These are phyloP conservation scores for Lerista edwardsae DNA, from an alignment of 2,797 vertebrate genomes.

Conservation along the genomic window DNA sequence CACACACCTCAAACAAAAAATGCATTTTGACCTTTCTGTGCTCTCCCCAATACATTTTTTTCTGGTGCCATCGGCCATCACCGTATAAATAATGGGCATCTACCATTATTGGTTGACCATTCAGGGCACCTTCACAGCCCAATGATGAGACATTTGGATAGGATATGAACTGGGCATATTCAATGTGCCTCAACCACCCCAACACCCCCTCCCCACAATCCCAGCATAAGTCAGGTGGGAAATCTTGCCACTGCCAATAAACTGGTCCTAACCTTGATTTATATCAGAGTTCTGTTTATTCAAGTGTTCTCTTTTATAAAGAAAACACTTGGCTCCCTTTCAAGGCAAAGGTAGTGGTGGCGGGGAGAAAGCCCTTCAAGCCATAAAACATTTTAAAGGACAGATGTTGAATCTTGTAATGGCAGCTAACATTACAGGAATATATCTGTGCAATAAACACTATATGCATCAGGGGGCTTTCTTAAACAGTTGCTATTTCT, in stretches of 20 bases:
- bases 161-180: neutral
- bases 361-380: slow-evolving; percentile 35
- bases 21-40: too few species aligned
- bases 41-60: too few species aligned
- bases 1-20: too few species aligned
- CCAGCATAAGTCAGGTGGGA: slow-evolving; percentile 57
- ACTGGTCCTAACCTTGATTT: slow-evolving; percentile 66
- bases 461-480: neutral
- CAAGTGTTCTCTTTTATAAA: slow-evolving; percentile 71
- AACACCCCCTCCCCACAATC: neutral
- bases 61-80: too few species aligned
- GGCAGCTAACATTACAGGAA: slow-evolving; percentile 47
- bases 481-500: slow-evolving; percentile 52
- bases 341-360: slow-evolving; percentile 63
- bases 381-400: slow-evolving; percentile 59
- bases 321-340: slow-evolving; percentile 59
- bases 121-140: neutral
- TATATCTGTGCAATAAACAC: slow-evolving; percentile 52
- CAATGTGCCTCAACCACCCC: neutral
- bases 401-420: slow-evolving; percentile 65
- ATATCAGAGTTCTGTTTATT: slow-evolving; percentile 64
- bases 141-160: slow-evolving; percentile 15
- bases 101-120: neutral
- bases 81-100: too few species aligned
- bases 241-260: slow-evolving; percentile 49